phyloP scores from a whole-genome alignment of 2,797 vertebrate genomes.

The Poecilia wingei region DNA sequence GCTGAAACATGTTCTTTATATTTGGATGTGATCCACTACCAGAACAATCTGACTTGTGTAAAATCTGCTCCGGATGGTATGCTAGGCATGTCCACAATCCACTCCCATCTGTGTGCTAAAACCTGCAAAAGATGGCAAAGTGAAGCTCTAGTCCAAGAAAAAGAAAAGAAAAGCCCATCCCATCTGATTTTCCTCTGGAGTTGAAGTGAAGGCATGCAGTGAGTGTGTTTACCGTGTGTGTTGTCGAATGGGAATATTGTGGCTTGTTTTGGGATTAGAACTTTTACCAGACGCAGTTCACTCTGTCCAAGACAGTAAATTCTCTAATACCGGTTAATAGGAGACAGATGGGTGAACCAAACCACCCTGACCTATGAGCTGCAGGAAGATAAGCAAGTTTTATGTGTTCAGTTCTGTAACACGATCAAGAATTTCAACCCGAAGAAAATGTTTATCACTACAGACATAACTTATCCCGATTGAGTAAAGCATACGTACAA shows the following conservation, averaged over 20 bases:
- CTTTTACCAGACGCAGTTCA: neutral
- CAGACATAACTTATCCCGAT: conserved; percentile 1
- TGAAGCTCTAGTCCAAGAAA: neutral
- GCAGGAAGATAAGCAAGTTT: neutral
- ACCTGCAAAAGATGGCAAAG: neutral
- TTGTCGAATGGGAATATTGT: neutral
- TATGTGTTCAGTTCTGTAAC: neutral
- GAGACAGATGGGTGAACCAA: neutral
- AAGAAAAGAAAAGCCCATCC: neutral
- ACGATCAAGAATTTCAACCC: neutral
- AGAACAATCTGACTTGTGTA: neutral
- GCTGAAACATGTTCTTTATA: conserved; percentile 43
- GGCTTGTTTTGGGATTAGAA: neutral
- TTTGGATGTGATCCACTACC: conserved; percentile 27
- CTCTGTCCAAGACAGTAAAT: neutral
- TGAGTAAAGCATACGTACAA: conserved; percentile 8
- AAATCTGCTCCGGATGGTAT: neutral
- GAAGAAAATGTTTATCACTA: conserved; percentile 18
- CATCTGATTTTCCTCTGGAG: neutral
- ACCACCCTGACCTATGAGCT: neutral
- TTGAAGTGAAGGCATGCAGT: neutral
- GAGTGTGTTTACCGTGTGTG: neutral
- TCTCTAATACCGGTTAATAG: neutral
- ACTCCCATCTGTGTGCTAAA: neutral
- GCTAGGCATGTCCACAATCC: neutral